Evolutionary conservation across 2,888 invertebrate genomes (phyloP).

Genomic region (Drosophila kuntzei): DNA sequence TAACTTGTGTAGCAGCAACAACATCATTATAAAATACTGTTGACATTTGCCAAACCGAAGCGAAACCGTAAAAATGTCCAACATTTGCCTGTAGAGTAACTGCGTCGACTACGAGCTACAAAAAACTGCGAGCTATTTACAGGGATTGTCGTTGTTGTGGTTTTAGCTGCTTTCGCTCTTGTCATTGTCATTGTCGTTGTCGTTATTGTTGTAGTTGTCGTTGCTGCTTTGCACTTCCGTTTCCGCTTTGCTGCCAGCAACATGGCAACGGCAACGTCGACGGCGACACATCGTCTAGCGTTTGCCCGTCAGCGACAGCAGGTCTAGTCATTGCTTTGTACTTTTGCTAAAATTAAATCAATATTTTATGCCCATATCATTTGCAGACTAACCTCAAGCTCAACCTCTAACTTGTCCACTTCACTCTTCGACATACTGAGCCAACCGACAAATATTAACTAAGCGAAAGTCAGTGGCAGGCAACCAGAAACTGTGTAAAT

Average conservation of each 20-base stretch:
- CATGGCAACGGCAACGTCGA: constrained; percentile 24
- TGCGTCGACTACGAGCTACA: constrained; percentile 25
- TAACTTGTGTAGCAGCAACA: constrained; percentile 35
- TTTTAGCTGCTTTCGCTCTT: constrained; percentile 38
- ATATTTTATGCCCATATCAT: constrained; percentile 69
- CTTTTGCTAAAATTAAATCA: constrained; percentile 61
- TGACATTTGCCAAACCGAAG: constrained; percentile 75
- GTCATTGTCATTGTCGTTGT: not conserved
- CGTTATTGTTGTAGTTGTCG: constrained; percentile 22
- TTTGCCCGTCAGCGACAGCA: constrained; percentile 43
- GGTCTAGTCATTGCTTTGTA: constrained; percentile 56
- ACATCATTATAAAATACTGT: constrained; percentile 56
- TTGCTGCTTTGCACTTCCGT: constrained; percentile 69
- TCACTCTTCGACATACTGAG: constrained; percentile 38
- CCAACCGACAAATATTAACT: constrained; percentile 61
- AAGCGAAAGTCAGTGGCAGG: constrained; percentile 56
- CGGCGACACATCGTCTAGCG: constrained; percentile 68
- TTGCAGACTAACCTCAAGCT: constrained; percentile 44
- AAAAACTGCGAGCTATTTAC: constrained; percentile 62
- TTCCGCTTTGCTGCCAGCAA: constrained; percentile 57
- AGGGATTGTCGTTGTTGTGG: constrained; percentile 67
- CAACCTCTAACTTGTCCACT: constrained; percentile 22
- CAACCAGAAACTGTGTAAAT: constrained; percentile 44
- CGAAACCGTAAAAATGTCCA: constrained; percentile 77
- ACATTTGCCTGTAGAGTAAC: constrained; percentile 62